phyloP scores from a whole-genome alignment of 2,797 vertebrate genomes.

The Intellagama lesueurii region DNA sequence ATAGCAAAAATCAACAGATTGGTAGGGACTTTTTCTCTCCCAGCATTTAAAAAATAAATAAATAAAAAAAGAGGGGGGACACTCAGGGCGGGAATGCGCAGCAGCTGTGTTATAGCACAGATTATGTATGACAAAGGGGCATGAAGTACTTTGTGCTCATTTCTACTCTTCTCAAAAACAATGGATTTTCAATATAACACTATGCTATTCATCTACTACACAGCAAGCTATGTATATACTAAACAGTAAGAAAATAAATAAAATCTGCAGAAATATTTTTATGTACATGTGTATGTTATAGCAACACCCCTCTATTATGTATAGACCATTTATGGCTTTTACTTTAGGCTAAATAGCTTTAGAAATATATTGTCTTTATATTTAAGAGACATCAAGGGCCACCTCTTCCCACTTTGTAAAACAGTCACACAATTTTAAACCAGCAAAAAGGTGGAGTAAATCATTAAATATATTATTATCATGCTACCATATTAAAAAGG shows the following conservation, averaged over 20 bases:
- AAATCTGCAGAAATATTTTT: too few species aligned
- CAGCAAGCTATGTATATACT: not conserved
- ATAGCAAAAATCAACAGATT: too few species aligned
- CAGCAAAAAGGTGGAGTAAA: slow-evolving; percentile 43
- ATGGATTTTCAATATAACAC: not conserved
- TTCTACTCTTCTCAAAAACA: not conserved
- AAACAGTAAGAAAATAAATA: not conserved
- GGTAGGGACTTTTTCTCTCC: too few species aligned
- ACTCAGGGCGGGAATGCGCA: too few species aligned
- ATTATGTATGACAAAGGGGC: too few species aligned
- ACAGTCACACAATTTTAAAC: slow-evolving; percentile 16
- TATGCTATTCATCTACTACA: not conserved
- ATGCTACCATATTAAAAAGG: slow-evolving; percentile 50
- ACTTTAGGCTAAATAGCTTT: slow-evolving; percentile 44
- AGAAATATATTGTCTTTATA: slow-evolving; percentile 11
- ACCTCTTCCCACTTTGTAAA: slow-evolving; percentile 48
- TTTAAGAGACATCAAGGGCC: slow-evolving; percentile 46
- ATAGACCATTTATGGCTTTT: too few species aligned
- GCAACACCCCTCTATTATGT: too few species aligned
- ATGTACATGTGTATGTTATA: too few species aligned
- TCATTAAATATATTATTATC: slow-evolving; percentile 51
- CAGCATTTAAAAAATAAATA: too few species aligned
- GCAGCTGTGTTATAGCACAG: too few species aligned
- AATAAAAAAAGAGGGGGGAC: too few species aligned
- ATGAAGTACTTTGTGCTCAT: too few species aligned